Evolutionary conservation across 2,888 invertebrate genomes (phyloP).

Genomic region (Tribolium freemani): DNA sequence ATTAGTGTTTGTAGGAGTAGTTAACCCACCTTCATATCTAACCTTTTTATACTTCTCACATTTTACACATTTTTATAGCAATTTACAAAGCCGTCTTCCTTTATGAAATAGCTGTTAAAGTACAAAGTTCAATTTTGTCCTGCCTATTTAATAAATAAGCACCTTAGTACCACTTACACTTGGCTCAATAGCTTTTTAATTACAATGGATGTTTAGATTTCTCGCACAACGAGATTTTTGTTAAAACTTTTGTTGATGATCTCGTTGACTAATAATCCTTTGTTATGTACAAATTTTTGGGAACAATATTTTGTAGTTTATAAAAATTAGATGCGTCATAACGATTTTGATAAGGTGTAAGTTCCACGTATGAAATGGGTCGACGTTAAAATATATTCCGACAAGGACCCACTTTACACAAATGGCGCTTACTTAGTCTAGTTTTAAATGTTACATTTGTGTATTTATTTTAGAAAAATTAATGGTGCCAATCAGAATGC

Average conservation of each 20-base stretch:
- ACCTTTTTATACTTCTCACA: slow-evolving; percentile 34
- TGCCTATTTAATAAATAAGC: slow-evolving; percentile 3
- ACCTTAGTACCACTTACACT: slow-evolving; percentile 14
- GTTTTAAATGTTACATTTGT: slow-evolving; percentile 24
- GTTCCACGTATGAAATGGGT: too few species aligned
- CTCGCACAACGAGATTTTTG: slow-evolving; percentile 38
- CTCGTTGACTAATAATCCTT: slow-evolving; percentile 29
- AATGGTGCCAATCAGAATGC: slow-evolving; percentile 37
- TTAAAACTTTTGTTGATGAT: slow-evolving; percentile 31
- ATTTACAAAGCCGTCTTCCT: slow-evolving; percentile 45
- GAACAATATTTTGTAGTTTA: slow-evolving; percentile 43
- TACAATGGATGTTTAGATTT: not conserved
- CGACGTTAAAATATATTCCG: too few species aligned
- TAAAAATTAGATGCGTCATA: slow-evolving; percentile 17
- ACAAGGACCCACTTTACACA: too few species aligned
- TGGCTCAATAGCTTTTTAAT: slow-evolving; percentile 27
- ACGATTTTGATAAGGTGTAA: slow-evolving; percentile 17
- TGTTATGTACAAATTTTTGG: slow-evolving; percentile 43
- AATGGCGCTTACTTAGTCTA: not conserved
- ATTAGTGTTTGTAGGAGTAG: slow-evolving; percentile 15
- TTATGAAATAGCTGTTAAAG: slow-evolving; percentile 15
- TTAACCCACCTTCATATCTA: slow-evolving; percentile 21
- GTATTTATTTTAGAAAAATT: slow-evolving; percentile 21
- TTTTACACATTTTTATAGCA: slow-evolving; percentile 35
- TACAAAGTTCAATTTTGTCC: slow-evolving; percentile 30